Base-by-base conservation (phyloP, 2,797 vertebrate species). In the Clarias pachynema region DNA sequence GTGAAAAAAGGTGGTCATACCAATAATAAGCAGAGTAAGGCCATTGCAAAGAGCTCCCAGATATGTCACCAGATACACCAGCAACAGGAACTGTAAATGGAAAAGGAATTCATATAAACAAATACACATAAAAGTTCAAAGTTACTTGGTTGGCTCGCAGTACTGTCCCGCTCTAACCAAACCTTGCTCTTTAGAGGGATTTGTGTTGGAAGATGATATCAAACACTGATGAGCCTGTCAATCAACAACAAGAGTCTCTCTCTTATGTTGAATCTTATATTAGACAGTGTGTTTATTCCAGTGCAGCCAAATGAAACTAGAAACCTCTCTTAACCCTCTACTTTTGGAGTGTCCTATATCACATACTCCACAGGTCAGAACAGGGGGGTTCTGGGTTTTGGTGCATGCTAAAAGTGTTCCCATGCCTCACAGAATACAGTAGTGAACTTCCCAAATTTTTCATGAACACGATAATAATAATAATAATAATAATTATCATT, bases 51-150 rank as follows among this genome's bases (percentile, higher is more conserved):
- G 91, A 0, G 94, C 93, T 88, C 97, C 97, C 92, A 98, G 94
- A 82, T 94, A 98, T 15, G 97, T 98, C 93, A 97, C 92, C 89
- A 98, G 94, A 92, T 98, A 98, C 91, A 97, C 94, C 90, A 99
- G 92, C 88, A 96, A 90, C 85, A 97, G 94, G 75, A 98, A 94
- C 97, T 99, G 89, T 57, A 57, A 87, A 60, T 14, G 79, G 83
- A 65, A 53, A 16, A 84, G 82, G 7, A 81, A 88, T 44, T 78
- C 85, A 80, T 72, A 79, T 65, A 3, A 18, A 84, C 73, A n/a
- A 85, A 9, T 9, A 79, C 68, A 78, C n/a, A 82, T 10, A n/a
- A 37, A 26, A 63, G 57, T 79, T 70, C 31, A 60, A 40, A 79
- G 66, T 31, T 31, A 70, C 65, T 79, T 18, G 37, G 34, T 22